Conservation (phyloP, 2,888 invertebrate genomes). For the Metacarcinus magister region DNA sequence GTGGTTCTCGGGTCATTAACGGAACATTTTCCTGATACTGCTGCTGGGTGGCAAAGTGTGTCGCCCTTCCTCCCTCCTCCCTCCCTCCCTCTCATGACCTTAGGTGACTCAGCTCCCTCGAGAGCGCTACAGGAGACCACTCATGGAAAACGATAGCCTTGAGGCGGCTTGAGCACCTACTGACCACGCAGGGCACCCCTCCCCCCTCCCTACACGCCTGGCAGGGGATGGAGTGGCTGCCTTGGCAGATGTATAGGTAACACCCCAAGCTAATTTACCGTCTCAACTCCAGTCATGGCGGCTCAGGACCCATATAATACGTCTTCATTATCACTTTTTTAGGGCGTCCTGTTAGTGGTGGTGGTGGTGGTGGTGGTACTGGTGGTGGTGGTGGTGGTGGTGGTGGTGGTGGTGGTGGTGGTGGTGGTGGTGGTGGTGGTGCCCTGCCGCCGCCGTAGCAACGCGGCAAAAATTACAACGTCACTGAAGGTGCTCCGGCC, state of each 20-base stretch:
- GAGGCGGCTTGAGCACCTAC: not conserved
- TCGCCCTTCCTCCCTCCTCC: not conserved
- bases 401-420: not conserved
- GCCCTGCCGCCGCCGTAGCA: not conserved
- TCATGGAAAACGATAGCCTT: conserved; percentile 23
- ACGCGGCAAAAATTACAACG: conserved; percentile 49
- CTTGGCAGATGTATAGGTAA: not conserved
- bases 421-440: not conserved
- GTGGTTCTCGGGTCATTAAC: conserved; percentile 13
- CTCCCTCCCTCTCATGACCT: conserved; percentile 9
- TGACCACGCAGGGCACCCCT: not conserved
- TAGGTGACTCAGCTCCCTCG: not conserved
- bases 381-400: not conserved
- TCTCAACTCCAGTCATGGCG: not conserved
- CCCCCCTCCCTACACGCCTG: not conserved
- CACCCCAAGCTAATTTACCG: conserved; percentile 40
- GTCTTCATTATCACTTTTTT: conserved; percentile 54
- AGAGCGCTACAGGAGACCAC: conserved; percentile 20
- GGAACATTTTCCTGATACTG: conserved; percentile 4
- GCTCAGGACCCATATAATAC: conserved; percentile 19
- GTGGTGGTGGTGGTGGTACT: not conserved
- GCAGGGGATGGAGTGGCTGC: not conserved
- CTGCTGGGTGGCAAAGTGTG: not conserved
- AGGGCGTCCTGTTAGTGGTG: conserved; percentile 27
- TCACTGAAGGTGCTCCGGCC: conserved; percentile 13